Percentiles rank a stretch among this genome's conserved stretches.
Conservation (phyloP, 2,888 invertebrate genomes). For the Odontomyia ornata region DNA sequence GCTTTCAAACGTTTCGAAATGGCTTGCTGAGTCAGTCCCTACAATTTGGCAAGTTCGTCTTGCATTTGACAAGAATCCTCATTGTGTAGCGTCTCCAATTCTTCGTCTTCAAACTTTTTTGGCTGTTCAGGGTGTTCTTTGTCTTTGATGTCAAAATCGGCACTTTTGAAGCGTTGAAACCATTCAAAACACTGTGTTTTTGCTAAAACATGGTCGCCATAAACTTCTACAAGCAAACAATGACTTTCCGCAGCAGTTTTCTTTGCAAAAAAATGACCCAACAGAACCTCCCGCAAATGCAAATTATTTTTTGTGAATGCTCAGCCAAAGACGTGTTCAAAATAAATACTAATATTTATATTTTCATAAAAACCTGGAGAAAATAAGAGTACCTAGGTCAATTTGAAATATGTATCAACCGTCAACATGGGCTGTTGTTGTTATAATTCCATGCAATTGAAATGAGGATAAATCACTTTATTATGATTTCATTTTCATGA, state of each 20-base stretch:
- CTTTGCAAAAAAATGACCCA: slow-evolving; percentile 2
- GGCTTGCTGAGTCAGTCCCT: slow-evolving; percentile 28
- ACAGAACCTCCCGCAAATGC: slow-evolving; percentile 40
- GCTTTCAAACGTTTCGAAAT: background rate
- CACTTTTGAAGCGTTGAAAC: slow-evolving; percentile 49
- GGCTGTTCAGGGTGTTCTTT: slow-evolving; percentile 45
- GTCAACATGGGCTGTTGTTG: too few species aligned
- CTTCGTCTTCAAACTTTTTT: slow-evolving; percentile 47
- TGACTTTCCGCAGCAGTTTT: slow-evolving; percentile 34
- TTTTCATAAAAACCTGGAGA: too few species aligned
- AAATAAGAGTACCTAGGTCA: too few species aligned
- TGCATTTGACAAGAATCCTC: slow-evolving; percentile 50
- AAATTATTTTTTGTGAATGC: background rate
- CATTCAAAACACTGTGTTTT: slow-evolving; percentile 27
- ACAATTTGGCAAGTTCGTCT: slow-evolving; percentile 48
- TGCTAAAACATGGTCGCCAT: slow-evolving; percentile 43
- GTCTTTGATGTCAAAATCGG: slow-evolving; percentile 50
- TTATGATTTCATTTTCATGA: too few species aligned
- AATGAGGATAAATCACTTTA: too few species aligned
- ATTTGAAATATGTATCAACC: too few species aligned
- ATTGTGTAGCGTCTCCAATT: slow-evolving; percentile 49
- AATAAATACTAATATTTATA: too few species aligned
- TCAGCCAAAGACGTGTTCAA: too few species aligned
- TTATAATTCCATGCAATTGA: too few species aligned
- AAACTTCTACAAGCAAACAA: slow-evolving; percentile 35